These are phyloP conservation scores for Agrilus mali DNA, from an alignment of 2,888 invertebrate genomes.

Conservation along the genomic window DNA sequence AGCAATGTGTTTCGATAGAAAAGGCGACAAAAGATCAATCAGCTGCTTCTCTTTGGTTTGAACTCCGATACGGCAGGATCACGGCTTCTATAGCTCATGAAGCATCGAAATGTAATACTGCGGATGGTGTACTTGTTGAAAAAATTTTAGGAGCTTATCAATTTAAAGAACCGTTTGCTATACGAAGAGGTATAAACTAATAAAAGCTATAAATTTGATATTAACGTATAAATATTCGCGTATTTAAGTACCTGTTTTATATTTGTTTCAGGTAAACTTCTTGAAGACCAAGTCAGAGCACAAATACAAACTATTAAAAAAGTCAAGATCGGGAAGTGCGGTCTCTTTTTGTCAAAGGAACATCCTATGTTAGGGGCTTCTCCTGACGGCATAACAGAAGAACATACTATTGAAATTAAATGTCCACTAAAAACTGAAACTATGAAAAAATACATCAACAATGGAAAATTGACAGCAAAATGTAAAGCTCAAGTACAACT, in stretches of 20 bases:
- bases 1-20: too few relatives aligned
- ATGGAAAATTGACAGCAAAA: slow-evolving; percentile 8
- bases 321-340: not conserved
- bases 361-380: slow-evolving; percentile 12
- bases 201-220: too few relatives aligned
- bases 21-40: too few relatives aligned
- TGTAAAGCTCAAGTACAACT: slow-evolving; percentile 12
- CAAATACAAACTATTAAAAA: too few relatives aligned
- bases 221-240: too few relatives aligned
- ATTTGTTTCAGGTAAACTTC: too few relatives aligned
- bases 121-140: not conserved
- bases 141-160: slow-evolving; percentile 1
- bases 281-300: too few relatives aligned
- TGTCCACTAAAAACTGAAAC: slow-evolving; percentile 12
- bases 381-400: slow-evolving; percentile 15
- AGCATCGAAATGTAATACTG: slow-evolving; percentile 7
- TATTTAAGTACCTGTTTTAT: too few relatives aligned
- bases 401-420: slow-evolving; percentile 17
- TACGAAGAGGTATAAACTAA: too few relatives aligned
- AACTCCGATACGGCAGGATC: slow-evolving; percentile 9
- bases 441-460: slow-evolving; percentile 8
- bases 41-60: too few relatives aligned
- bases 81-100: slow-evolving; percentile 12
- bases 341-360: not conserved
- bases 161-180: too few relatives aligned